Base-by-base conservation (phyloP, 2,888 invertebrate genomes). In the Leptinotarsa juncta region DNA sequence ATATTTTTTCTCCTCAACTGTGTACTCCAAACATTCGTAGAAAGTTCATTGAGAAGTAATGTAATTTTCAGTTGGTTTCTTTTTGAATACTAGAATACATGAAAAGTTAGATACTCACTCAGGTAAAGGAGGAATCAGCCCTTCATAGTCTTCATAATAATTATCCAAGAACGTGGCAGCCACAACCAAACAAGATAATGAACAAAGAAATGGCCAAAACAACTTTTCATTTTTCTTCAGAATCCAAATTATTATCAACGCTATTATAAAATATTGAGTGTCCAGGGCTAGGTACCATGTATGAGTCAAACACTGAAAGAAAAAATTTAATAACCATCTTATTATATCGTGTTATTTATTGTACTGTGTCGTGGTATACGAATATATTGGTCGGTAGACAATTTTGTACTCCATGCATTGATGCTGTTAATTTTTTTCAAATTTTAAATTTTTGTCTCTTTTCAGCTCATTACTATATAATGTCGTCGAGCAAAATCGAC, bases 211-310 rank as follows among this genome's bases (percentile, higher is more conserved):
- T 16, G 65, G 49, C 71, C 71, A 75, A 20, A 75, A 68, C 5
- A 55, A 20, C 26, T 67, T 60, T 72, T 79, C 16, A 70, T 70
- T 69, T 67, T 74, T 80, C 74, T 50, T 69, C 81, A 84, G 78
- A 3, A 84, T 48, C 68, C 79, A 81, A 23, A 87, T 73, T 7
- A 85, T 55, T 26, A 86, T 12, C 32, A 85, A 67, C 14, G 82
- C 79, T 42, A 84, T 10, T 53, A 83, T 71, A 77, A 85, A 87
- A 50, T 86, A 76, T 76, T 87, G 86, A 15, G 83, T 84, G 71
- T 87, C 87, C 3, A 83, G 78, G 48, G 85, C 84, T 48, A 86
- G 70, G 76, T 85, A 87, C 87, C 87, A 86, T 10, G 83, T 82
- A 42, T 65, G 67, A 23, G 53, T 51, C 32, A 65, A 57, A 57